Conservation (phyloP, 2,797 vertebrate species). For the Thamnophis elegans region DNA sequence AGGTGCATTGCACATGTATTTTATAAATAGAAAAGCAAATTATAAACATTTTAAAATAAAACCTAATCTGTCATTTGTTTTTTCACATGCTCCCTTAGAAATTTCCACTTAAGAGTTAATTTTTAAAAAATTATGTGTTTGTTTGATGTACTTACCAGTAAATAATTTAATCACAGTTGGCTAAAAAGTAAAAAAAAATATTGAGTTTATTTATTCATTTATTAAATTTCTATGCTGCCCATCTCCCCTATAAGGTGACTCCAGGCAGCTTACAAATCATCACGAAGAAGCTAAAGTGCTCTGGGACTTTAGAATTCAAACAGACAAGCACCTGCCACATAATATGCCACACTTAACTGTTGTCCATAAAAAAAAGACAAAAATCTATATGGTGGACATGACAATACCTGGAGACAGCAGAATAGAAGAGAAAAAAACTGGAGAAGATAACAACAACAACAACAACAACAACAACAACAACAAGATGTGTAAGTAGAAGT, state of each 20-base stretch:
- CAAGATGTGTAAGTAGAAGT: neutral
- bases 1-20: neutral
- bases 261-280: neutral
- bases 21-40: neutral
- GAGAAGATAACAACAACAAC: neutral
- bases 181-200: neutral
- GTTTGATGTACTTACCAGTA: neutral
- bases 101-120: neutral
- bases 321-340: neutral
- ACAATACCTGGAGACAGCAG: neutral
- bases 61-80: neutral
- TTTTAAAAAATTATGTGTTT: neutral
- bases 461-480: no score
- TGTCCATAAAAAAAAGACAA: neutral
- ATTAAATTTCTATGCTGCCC: neutral
- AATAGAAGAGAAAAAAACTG: neutral
- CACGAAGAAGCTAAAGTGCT: neutral
- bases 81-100: neutral
- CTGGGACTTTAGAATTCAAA: neutral
- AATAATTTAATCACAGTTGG: neutral
- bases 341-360: neutral
- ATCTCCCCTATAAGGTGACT: neutral
- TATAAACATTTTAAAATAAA: neutral
- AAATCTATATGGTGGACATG: neutral
- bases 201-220: neutral